Percentiles rank a stretch among this genome's conserved stretches.
phyloP scores from a whole-genome alignment of 2,113 vertebrate genomes.

The Gymnarchus niloticus region DNA sequence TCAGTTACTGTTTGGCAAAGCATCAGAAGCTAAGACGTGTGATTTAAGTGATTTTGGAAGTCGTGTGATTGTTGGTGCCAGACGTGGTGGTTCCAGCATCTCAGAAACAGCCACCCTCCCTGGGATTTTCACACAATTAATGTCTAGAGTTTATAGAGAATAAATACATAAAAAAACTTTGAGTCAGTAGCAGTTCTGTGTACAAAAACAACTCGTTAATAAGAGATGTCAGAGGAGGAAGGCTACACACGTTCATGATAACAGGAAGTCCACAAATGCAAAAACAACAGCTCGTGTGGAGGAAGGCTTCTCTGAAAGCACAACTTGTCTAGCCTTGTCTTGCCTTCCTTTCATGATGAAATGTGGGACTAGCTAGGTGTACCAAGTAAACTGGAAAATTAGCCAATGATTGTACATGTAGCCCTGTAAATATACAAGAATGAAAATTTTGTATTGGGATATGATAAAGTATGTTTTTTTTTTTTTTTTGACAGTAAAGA shows the following conservation, averaged over 20 bases:
- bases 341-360: too few species aligned
- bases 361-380: not conserved
- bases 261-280: not conserved
- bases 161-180: not conserved
- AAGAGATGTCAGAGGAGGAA: not conserved
- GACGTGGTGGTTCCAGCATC: not conserved
- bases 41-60: not conserved
- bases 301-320: not conserved
- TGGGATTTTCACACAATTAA: not conserved
- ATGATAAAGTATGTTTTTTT: not conserved
- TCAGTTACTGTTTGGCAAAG: not conserved
- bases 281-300: not conserved
- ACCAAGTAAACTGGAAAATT: not conserved
- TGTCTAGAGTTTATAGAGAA: not conserved
- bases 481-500: not conserved
- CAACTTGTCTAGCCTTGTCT: not conserved
- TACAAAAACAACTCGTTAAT: constrained; percentile 3
- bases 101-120: not conserved
- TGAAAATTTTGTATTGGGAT: too few species aligned
- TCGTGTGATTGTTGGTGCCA: not conserved
- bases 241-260: not conserved
- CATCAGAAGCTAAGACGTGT: not conserved
- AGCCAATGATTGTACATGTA: too few species aligned
- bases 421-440: not conserved
- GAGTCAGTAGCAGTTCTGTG: not conserved